Evolutionary conservation across 2,888 invertebrate genomes (phyloP), one percentile per base, ranked within the genome.

Genomic region (Polydrusus pterygomalis): DNA sequence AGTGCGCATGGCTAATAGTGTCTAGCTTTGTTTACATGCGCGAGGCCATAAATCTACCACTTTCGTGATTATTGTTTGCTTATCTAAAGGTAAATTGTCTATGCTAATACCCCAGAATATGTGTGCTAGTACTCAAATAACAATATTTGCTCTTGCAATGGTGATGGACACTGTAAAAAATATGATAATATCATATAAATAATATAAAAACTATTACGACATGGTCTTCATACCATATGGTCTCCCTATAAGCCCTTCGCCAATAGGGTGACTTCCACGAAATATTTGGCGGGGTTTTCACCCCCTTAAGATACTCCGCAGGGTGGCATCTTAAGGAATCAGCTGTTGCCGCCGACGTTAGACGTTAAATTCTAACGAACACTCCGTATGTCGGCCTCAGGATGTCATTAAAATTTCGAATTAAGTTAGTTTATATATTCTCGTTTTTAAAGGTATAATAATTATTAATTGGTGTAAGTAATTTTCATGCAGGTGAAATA

Each of bases 321-420:
- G 75, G 74, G 74, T 69, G 74, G 54, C 65, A 75, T 70, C 70
- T 77, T 73, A 72, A 73, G 38, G 45, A 58, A 73, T 77, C 77
- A 77, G 77, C 77, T 77, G 77, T 69, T 77, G 8, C 34, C 2
- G 34, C 7, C 38, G 40, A 63, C 51, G 25, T 70, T 70, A 71
- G 71, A 71, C 75, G 65, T 58, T 54, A 68, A 49, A 38, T 18
- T 43, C 56, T 69, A 77, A 77, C 77, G 73, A 72, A 77, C 65
- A 17, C 47, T 65, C 77, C 77, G 73, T 77, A 73, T 77, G 76
- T 71, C 56, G 63, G 47, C 20, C 38, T 17, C 64, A 73, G 82
- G 82, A 83, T 82, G 81, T 83, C 83, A 83, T 83, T 84, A 84
- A 80, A 81, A 84, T 82, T 73, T 83, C 79, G 81, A 82, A 83